A percentile compares a stretch with the other conserved stretches of the same genome.
Evolutionary conservation across 1,140 invertebrate species (phyloP).

Genomic region (Ylistrum balloti): DNA sequence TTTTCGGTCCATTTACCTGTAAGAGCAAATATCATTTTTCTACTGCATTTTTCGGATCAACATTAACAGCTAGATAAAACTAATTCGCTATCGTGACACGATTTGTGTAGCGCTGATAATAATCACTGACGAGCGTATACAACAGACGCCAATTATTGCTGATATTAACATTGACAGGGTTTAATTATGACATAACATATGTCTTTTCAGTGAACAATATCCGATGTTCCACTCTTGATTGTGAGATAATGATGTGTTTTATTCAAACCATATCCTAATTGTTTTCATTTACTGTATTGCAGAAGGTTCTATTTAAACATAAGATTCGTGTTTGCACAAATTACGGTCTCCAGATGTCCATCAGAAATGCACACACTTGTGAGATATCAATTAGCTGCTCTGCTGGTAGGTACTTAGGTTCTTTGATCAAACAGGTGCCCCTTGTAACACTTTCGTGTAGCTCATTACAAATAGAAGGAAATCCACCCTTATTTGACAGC

Average conservation of each 20-base stretch:
- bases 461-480: neutral
- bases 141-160: neutral
- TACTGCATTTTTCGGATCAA: no score
- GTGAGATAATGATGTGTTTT: neutral
- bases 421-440: constrained; percentile 17
- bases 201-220: neutral
- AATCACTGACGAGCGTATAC: no score
- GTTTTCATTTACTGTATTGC: neutral
- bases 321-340: neutral
- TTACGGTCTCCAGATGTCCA: neutral
- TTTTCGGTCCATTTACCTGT: no score
- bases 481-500: constrained; percentile 18
- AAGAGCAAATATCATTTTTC: no score
- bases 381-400: neutral
- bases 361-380: neutral
- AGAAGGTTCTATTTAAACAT: neutral
- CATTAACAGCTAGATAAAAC: no score
- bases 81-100: no score
- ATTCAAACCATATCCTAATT: neutral
- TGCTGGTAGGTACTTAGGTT: neutral
- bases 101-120: no score
- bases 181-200: neutral
- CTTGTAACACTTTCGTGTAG: constrained; percentile 25
- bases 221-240: neutral
- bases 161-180: no score